Evolutionary conservation across 2,797 vertebrate species (phyloP), one percentile per base, ranked within the genome.

Genomic region (Phoxinus dragarum): DNA sequence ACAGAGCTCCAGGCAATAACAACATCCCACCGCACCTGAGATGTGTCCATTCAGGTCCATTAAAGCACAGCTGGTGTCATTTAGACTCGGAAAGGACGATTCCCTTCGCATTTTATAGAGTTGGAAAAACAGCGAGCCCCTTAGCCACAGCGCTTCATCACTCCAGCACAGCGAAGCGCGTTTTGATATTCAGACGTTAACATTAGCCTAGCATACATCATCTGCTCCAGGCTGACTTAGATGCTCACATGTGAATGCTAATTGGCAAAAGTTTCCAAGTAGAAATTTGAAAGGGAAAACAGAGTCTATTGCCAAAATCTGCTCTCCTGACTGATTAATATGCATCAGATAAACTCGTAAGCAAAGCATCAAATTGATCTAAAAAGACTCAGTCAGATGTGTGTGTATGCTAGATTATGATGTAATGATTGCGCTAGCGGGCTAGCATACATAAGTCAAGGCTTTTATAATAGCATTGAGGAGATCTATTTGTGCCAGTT

Each of bases 21-120:
- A 79, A 40, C 38, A 44, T 79, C 75, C 83, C 83, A 61, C 66
- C 23, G 66, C 83, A 84, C 83, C 75, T 84, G 75, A 71, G 75
- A 84, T 79, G 83, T 84, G 83, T 84, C 83, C 83, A 84, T 84
- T 84, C 83, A 84, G 75, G 83, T 84, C 83, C 66, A 84, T 84
- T 84, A 84, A 84, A 79, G 83, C 83, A 59, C 83, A 84, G 83
- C 83, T 84, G 83, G 83, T 78, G 56, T 84, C 83, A 84, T 79
- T 84, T 84, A 84, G 75, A 84, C 66, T 59, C 49, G 12, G 74
- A 78, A 59, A 84, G 27, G 67, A 84, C 75, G 38, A 49, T 71
- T 79, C 40, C 83, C 7, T 49, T 59, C 40, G 8, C 40, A 44
- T 78, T 79, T 84, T 71, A 79, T 71, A 61, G 74, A 78, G 74